Conservation (phyloP, 2,888 invertebrate species). For the Stenichneumon culpator region DNA sequence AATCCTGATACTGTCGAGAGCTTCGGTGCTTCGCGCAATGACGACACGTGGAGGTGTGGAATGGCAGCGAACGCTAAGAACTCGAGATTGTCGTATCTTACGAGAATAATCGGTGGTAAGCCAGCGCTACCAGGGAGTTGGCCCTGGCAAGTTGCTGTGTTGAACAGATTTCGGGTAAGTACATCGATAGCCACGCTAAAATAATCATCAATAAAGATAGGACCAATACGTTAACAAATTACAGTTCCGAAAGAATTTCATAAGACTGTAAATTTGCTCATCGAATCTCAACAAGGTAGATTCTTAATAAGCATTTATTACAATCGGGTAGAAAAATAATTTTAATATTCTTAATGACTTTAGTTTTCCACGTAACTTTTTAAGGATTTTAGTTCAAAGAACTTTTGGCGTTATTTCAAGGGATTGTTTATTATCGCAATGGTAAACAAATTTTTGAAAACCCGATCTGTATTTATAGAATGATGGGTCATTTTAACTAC, state of each 20-base stretch:
- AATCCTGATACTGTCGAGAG: slow-evolving; percentile 78
- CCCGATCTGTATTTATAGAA: no score
- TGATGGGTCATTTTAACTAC: no score
- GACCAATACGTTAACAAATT: no score
- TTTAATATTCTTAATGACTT: not conserved
- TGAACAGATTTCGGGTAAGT: slow-evolving; percentile 92
- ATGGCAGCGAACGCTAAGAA: slow-evolving; percentile 73
- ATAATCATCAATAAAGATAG: no score
- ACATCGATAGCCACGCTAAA: not conserved
- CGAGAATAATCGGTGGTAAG: slow-evolving; percentile 95
- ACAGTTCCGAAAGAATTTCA: not conserved
- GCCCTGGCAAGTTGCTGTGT: slow-evolving; percentile 98
- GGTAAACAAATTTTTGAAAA: no score
- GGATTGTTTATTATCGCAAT: no score
- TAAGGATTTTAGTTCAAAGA: no score
- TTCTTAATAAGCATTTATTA: not conserved
- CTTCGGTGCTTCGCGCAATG: slow-evolving; percentile 72
- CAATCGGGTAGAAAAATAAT: not conserved
- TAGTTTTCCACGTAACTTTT: no score
- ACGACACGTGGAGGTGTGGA: slow-evolving; percentile 81
- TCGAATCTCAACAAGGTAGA: not conserved
- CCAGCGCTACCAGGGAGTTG: slow-evolving; percentile 93
- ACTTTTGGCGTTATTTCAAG: no score
- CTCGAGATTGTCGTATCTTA: slow-evolving; percentile 80
- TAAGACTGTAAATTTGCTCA: not conserved